Evolutionary conservation across 2,113 vertebrate species (phyloP).

Genomic region (Anolis carolinensis): DNA sequence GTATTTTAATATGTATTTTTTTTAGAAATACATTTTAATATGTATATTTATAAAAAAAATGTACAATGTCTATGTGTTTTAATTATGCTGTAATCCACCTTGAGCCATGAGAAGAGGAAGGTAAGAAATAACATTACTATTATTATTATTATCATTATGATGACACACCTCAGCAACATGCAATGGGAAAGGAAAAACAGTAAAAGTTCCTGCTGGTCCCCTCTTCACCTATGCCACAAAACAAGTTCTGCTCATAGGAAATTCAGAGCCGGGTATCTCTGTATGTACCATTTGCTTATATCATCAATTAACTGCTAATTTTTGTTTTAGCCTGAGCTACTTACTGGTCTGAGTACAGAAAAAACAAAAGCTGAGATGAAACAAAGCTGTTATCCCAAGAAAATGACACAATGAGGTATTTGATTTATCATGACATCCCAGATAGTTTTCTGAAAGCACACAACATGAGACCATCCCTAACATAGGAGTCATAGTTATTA

Average conservation of each 20-base stretch:
- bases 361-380: not conserved
- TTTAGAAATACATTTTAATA: too few relatives aligned
- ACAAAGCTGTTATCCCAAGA: not conserved
- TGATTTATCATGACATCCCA: too few relatives aligned
- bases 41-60: too few relatives aligned
- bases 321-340: not conserved
- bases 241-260: not conserved
- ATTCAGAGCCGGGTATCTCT: not conserved
- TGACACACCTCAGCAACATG: too few relatives aligned
- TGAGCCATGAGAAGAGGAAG: too few relatives aligned
- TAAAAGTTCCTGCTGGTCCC: not conserved
- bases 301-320: not conserved
- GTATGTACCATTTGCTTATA: not conserved
- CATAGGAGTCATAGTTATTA: not conserved
- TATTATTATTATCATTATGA: too few relatives aligned
- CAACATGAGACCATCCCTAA: not conserved
- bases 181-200: not conserved
- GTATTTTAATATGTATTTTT: too few relatives aligned
- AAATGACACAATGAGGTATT: not conserved
- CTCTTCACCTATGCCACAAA: not conserved
- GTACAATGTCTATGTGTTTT: too few relatives aligned
- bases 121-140: too few relatives aligned
- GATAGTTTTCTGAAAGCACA: not conserved
- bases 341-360: not conserved
- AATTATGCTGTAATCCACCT: too few relatives aligned